A percentile compares a stretch with the other conserved stretches of the same genome.
Evolutionary conservation across 2,113 vertebrate species (phyloP).

Genomic region (Ameiurus melas): DNA sequence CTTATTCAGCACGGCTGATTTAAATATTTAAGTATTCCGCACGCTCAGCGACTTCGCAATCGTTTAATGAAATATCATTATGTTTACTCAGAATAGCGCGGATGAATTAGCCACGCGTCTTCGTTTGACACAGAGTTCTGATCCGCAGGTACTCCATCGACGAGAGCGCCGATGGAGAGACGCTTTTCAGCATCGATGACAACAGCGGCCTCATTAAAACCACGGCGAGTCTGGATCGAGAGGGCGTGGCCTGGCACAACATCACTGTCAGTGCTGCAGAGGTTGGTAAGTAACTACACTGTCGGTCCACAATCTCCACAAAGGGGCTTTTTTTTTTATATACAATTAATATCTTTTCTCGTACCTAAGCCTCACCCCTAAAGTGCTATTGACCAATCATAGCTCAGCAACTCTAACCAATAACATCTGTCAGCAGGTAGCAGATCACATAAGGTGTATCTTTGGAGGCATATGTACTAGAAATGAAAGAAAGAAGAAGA

Average conservation of each 20-base stretch:
- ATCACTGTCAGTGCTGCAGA: constrained; percentile 92
- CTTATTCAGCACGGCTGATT: background rate
- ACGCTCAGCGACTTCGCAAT: background rate
- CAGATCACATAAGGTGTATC: too few relatives aligned
- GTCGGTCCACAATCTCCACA: background rate
- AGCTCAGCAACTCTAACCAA: background rate
- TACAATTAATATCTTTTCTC: background rate
- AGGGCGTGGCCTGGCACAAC: constrained; percentile 89
- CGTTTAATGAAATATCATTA: constrained; percentile 8
- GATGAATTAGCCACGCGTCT: background rate
- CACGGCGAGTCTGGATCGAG: constrained; percentile 85
- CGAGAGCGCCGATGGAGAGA: constrained; percentile 73
- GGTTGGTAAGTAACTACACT: constrained; percentile 78
- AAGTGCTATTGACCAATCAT: background rate
- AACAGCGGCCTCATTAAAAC: constrained; percentile 86
- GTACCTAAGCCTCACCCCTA: background rate
- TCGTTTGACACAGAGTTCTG: background rate
- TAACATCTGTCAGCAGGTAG: too few relatives aligned
- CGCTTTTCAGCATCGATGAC: constrained; percentile 84
- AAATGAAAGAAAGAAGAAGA: background rate
- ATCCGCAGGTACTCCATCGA: constrained; percentile 84
- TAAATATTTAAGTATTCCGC: constrained; percentile 1
- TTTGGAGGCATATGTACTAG: too few relatives aligned
- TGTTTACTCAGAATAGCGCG: background rate
- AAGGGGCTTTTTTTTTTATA: background rate